phyloP scores from a whole-genome alignment of 2,797 vertebrate species.

The Catharus ustulatus region DNA sequence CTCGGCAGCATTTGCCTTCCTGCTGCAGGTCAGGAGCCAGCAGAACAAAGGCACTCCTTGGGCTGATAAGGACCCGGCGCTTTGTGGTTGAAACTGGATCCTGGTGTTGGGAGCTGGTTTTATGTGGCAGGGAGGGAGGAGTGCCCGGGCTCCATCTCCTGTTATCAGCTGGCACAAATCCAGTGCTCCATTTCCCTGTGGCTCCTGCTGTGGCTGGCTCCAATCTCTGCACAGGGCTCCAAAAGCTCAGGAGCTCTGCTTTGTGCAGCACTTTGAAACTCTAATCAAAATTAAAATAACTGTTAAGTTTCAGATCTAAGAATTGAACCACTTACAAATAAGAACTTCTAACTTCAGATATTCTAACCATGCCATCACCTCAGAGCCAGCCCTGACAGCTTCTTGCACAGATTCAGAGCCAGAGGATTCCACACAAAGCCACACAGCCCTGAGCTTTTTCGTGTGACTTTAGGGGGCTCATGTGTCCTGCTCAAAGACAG shows the following conservation, averaged over 20 bases:
- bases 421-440: not conserved
- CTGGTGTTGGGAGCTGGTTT: not conserved
- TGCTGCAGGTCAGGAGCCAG: not conserved
- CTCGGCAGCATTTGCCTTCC: not conserved
- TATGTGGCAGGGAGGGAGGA: slow-evolving; percentile 6
- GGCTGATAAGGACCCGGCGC: slow-evolving; percentile 2
- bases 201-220: not conserved
- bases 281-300: not conserved
- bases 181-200: not conserved
- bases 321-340: not conserved
- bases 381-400: not conserved
- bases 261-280: not conserved
- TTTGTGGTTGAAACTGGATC: slow-evolving; percentile 44
- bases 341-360: not conserved
- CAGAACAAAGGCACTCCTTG: slow-evolving; percentile 33
- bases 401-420: not conserved
- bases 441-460: not conserved
- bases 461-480: not conserved
- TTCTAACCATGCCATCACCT: not conserved
- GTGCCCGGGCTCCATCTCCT: not conserved
- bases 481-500: not conserved
- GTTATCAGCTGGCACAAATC: not conserved
- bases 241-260: not conserved
- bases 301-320: not conserved
- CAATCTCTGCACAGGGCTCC: not conserved